Percentiles rank a stretch among this genome's conserved stretches.
Evolutionary conservation across 2,888 invertebrate species (phyloP).

Genomic region (Folsomia candida): DNA sequence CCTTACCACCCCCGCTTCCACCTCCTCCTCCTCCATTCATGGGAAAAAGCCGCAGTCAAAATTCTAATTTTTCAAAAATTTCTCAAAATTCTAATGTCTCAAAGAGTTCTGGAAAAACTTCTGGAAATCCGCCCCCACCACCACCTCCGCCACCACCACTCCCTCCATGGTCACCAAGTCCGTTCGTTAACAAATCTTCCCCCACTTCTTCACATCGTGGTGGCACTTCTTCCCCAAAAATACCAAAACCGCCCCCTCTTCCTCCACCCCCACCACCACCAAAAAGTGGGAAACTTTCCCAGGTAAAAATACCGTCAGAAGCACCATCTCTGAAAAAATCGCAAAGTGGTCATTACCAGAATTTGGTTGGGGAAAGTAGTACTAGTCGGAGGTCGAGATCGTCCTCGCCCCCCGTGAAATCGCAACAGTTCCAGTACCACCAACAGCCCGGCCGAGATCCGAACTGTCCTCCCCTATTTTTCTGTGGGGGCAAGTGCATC

Average conservation of each 20-base stretch:
- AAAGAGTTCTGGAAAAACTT: too few relatives aligned
- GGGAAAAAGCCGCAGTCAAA: too few relatives aligned
- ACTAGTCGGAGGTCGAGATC: too few relatives aligned
- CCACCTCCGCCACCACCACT: conserved; percentile 1
- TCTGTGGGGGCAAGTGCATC: conserved; percentile 10
- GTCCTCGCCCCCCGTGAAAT: too few relatives aligned
- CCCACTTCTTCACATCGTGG: background rate
- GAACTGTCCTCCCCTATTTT: conserved; percentile 15
- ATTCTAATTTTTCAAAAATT: too few relatives aligned
- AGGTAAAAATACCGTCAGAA: background rate
- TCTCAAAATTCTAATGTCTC: too few relatives aligned
- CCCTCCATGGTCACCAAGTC: background rate
- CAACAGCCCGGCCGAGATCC: background rate
- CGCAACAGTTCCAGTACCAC: background rate
- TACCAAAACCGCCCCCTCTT: background rate
- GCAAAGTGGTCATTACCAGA: background rate
- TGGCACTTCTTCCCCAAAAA: background rate
- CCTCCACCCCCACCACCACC: conserved; percentile 7
- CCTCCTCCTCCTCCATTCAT: too few relatives aligned
- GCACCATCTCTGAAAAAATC: background rate
- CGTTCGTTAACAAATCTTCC: background rate
- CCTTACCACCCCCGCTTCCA: too few relatives aligned
- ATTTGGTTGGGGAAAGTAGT: background rate
- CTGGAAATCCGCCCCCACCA: background rate
- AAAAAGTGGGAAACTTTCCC: background rate